Percentiles rank a stretch among this genome's conserved stretches.
phyloP scores from a whole-genome alignment of 1,140 invertebrate species.

The Akabosia matsudoensis region DNA sequence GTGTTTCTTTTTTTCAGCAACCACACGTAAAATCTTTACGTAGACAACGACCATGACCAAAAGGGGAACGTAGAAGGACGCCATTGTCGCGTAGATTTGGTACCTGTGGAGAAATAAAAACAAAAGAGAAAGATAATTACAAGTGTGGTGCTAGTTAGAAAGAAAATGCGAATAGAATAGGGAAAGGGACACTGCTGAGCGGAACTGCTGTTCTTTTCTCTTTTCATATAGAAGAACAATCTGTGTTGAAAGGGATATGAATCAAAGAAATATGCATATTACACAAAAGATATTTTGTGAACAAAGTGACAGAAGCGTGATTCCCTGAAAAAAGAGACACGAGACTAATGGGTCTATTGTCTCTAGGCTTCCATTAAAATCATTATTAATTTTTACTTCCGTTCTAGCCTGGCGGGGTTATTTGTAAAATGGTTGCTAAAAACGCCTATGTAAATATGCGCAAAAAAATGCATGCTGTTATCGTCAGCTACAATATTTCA shows the following conservation, averaged over 20 bases:
- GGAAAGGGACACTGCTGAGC: too few relatives aligned
- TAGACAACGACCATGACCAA: conserved; percentile 86
- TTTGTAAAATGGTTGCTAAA: too few relatives aligned
- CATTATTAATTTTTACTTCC: too few relatives aligned
- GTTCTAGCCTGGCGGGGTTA: too few relatives aligned
- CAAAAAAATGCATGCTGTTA: too few relatives aligned
- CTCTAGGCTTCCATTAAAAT: too few relatives aligned
- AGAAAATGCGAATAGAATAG: neutral
- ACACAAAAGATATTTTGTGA: neutral
- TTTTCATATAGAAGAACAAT: neutral
- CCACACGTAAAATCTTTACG: conserved; percentile 84
- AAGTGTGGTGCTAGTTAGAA: neutral
- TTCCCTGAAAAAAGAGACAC: too few relatives aligned
- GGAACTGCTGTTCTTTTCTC: too few relatives aligned
- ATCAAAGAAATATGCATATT: neutral
- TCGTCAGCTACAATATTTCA: too few relatives aligned
- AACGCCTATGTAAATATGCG: too few relatives aligned
- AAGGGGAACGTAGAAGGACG: conserved; percentile 84
- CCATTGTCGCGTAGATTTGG: conserved; percentile 84
- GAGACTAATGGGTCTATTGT: too few relatives aligned
- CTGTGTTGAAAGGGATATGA: neutral
- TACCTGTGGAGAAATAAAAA: conserved; percentile 53
- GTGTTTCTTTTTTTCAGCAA: conserved; percentile 68
- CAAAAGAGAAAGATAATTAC: conserved; percentile 14
- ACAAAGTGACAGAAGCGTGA: too few relatives aligned